Evolutionary conservation across 2,113 vertebrate genomes (phyloP).

Genomic region (Rhodinocichla rosea): DNA sequence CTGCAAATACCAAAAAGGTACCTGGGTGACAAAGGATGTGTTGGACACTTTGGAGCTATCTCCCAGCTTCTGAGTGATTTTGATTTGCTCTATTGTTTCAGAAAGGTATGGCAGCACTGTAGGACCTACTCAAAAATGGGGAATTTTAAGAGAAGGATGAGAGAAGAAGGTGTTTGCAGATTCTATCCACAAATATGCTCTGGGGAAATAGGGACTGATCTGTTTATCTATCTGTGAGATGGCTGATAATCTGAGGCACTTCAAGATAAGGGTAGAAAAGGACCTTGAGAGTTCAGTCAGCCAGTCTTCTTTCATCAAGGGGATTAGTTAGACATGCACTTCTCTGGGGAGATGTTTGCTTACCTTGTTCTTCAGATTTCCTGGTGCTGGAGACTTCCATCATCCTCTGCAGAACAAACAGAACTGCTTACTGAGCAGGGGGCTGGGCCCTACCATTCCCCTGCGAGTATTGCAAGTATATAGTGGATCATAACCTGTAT

Average conservation of each 20-base stretch:
- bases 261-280: neutral
- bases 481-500: neutral
- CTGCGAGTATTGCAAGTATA: neutral
- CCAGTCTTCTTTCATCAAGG: neutral
- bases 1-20: neutral
- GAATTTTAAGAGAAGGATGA: neutral
- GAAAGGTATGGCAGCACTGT: neutral
- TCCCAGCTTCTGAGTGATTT: neutral
- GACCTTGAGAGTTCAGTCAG: slow-evolving; percentile 17
- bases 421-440: neutral
- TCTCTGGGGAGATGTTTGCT: neutral
- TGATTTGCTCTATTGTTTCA: neutral
- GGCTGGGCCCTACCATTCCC: neutral
- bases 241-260: neutral
- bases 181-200: neutral
- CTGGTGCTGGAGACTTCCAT: neutral
- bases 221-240: neutral
- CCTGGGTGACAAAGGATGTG: neutral
- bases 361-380: neutral
- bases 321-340: neutral
- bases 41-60: neutral
- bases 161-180: neutral
- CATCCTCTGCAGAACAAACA: neutral
- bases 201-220: neutral
- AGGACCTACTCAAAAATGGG: neutral